Evolutionary conservation across 2,888 invertebrate genomes (phyloP).

Genomic region (Calameuta filiformis): DNA sequence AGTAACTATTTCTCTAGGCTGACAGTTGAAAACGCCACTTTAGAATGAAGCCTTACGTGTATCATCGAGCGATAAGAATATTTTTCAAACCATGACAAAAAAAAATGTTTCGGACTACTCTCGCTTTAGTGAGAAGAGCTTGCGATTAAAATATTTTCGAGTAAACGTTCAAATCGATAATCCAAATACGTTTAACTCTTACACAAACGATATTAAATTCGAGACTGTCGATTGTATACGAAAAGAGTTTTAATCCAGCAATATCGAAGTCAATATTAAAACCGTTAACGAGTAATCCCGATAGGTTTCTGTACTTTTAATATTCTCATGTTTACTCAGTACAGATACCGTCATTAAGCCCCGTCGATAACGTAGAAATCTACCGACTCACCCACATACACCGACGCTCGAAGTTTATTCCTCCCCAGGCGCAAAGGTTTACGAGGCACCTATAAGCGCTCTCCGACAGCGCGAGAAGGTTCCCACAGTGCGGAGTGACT

Average conservation of each 20-base stretch:
- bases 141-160: neutral
- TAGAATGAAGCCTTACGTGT: neutral
- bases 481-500: neutral
- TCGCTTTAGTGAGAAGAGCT: accelerated
- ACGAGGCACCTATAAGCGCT: neutral
- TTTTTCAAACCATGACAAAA: neutral
- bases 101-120: neutral
- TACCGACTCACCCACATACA: neutral
- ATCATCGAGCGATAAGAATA: neutral
- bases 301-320: neutral
- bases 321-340: neutral
- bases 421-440: neutral
- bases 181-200: too few species aligned
- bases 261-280: neutral
- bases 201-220: too few species aligned
- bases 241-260: neutral
- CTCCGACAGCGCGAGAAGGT: neutral
- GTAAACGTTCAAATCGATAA: neutral
- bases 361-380: neutral
- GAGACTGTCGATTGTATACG: neutral
- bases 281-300: neutral
- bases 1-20: neutral
- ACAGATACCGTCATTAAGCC: neutral
- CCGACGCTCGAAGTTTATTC: neutral
- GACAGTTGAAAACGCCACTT: neutral